These are phyloP conservation scores for Origma solitaria DNA, from an alignment of 2,113 vertebrate genomes.

Conservation along the genomic window DNA sequence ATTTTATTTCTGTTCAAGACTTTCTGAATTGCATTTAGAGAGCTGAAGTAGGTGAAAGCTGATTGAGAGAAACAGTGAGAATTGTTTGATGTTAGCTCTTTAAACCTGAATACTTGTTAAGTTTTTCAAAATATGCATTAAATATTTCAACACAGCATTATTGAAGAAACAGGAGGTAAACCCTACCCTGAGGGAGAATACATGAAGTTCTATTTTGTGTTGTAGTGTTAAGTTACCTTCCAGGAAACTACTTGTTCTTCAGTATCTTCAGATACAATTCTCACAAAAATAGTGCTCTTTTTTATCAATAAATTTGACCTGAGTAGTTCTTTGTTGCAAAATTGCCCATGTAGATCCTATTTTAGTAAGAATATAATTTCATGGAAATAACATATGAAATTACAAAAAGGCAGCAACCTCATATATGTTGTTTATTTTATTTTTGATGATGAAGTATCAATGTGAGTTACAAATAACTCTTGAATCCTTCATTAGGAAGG, in stretches of 20 bases:
- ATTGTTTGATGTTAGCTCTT: neutral
- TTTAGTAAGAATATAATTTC: neutral
- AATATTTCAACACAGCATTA: neutral
- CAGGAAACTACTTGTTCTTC: neutral
- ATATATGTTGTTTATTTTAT: neutral
- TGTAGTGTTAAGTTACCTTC: neutral
- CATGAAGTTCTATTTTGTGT: neutral
- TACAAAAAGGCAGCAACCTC: neutral
- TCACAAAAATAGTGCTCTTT: neutral
- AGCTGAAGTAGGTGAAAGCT: neutral
- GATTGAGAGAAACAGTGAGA: neutral
- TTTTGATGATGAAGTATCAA: neutral
- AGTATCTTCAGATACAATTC: neutral
- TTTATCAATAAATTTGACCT: neutral
- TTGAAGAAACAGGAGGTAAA: neutral
- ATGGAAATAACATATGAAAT: neutral
- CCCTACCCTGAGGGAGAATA: neutral
- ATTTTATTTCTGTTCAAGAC: neutral
- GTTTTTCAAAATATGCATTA: neutral
- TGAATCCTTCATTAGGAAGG: neutral
- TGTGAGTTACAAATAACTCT: neutral
- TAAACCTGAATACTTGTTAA: neutral
- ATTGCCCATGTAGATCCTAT: neutral
- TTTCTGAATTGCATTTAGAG: neutral
- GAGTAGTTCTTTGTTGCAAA: neutral